Percentiles rank a stretch among this genome's conserved stretches.
Conservation (phyloP, 2,113 vertebrate genomes). For the Cranoglanis bouderius region DNA sequence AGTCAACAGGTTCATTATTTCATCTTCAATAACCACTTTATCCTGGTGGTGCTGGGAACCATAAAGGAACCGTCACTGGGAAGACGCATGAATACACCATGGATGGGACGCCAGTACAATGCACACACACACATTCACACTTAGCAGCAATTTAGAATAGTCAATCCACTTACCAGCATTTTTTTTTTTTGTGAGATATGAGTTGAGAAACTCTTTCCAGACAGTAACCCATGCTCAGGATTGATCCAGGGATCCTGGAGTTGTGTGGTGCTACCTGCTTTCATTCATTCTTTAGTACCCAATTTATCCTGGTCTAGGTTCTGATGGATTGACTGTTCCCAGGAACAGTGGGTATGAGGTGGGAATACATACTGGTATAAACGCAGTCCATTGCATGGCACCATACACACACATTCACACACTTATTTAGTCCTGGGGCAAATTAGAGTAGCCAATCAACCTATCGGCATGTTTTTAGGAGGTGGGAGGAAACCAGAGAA, state of each 20-base stretch:
- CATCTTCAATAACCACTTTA: neutral
- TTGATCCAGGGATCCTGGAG: neutral
- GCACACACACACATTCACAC: too few relatives aligned
- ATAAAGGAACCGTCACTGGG: neutral
- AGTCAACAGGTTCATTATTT: neutral
- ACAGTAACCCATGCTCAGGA: neutral
- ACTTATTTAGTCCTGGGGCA: neutral
- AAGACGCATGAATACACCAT: neutral
- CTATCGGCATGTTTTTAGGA: neutral
- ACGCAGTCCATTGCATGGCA: neutral
- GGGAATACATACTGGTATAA: neutral
- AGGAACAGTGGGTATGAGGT: neutral
- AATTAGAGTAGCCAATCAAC: neutral
- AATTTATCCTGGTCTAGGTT: neutral
- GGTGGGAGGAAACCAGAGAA: too few relatives aligned
- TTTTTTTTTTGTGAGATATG: neutral
- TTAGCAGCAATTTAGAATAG: neutral
- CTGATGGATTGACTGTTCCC: neutral
- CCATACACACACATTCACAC: neutral
- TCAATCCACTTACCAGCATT: neutral
- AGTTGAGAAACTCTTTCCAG: neutral
- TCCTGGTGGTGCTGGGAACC: neutral
- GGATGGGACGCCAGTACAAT: neutral
- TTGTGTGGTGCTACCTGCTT: neutral
- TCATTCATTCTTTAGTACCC: neutral